Evolutionary conservation across 2,888 invertebrate genomes (phyloP).

Genomic region (Perdita meconis): DNA sequence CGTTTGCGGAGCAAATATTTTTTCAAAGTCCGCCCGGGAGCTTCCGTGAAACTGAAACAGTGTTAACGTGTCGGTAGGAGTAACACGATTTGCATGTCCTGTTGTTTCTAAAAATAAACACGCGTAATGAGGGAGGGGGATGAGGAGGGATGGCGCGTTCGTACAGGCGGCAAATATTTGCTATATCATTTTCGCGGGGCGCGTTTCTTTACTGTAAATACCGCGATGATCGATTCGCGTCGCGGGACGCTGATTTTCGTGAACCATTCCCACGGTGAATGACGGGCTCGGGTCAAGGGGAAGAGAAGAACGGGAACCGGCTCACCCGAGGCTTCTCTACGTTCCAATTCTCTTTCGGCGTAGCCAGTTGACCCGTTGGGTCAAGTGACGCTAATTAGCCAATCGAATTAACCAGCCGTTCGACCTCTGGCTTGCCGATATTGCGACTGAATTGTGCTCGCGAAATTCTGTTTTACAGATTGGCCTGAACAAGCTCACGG

Average conservation of each 20-base stretch:
- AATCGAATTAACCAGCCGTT: slow-evolving; percentile 74
- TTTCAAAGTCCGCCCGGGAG: background rate
- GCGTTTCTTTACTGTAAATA: background rate
- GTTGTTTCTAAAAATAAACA: slow-evolving; percentile 42
- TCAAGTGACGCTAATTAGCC: slow-evolving; percentile 78
- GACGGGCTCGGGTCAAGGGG: slow-evolving; percentile 52
- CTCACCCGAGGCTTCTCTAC: slow-evolving; percentile 33
- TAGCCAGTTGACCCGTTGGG: slow-evolving; percentile 69
- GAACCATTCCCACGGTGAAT: slow-evolving; percentile 74
- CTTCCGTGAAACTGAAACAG: slow-evolving; percentile 3
- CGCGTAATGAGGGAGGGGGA: background rate
- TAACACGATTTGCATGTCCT: slow-evolving; percentile 14
- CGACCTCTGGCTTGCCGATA: slow-evolving; percentile 61
- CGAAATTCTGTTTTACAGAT: slow-evolving; percentile 85
- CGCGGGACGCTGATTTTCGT: slow-evolving; percentile 9
- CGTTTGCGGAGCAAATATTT: slow-evolving; percentile 40
- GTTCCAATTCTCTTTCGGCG: slow-evolving; percentile 60
- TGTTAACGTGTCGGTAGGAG: background rate
- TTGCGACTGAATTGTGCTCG: slow-evolving; percentile 37
- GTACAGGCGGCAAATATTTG: slow-evolving; percentile 37
- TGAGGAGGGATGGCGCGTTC: slow-evolving; percentile 15
- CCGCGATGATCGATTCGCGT: background rate
- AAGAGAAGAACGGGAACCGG: too few species aligned
- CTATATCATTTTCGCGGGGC: background rate
- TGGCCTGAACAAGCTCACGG: slow-evolving; percentile 89